Conservation (phyloP, 92 coral and sea anemone genomes). For the Metridium senile region DNA sequence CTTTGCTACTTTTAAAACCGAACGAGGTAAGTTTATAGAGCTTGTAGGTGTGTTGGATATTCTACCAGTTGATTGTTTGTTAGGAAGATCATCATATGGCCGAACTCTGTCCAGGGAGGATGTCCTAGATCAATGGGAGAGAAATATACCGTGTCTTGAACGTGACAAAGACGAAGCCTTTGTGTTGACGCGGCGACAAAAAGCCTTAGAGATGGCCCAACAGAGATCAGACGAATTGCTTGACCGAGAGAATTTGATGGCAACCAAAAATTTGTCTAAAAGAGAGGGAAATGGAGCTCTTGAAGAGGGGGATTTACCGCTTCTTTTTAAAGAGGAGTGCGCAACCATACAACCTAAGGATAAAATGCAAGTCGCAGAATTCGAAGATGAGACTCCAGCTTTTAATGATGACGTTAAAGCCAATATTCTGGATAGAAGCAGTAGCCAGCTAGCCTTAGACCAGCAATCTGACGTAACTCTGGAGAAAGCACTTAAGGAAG, state of each 20-base stretch:
- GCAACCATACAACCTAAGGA: too few relatives aligned
- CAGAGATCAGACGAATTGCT: constrained; percentile 42
- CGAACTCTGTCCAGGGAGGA: constrained; percentile 21
- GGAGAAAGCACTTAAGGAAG: constrained; percentile 3
- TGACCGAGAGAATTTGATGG: constrained; percentile 50
- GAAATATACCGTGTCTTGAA: too few relatives aligned
- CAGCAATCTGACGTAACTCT: constrained; percentile 39
- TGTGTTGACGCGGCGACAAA: constrained; percentile 23
- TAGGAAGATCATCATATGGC: constrained; percentile 56
- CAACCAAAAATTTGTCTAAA: constrained; percentile 37
- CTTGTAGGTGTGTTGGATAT: constrained; percentile 31
- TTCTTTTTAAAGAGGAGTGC: too few relatives aligned
- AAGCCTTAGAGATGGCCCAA: constrained; percentile 47
- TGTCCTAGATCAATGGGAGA: constrained; percentile 18
- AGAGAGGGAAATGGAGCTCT: neutral
- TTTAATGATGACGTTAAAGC: too few relatives aligned
- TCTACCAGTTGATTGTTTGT: constrained; percentile 52
- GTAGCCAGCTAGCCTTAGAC: constrained; percentile 23
- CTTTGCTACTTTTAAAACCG: constrained; percentile 19
- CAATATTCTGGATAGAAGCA: constrained; percentile 44
- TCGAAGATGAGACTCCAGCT: too few relatives aligned
- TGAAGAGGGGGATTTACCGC: too few relatives aligned
- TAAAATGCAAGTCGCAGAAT: too few relatives aligned
- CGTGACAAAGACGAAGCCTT: constrained; percentile 21
- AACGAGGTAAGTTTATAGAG: constrained; percentile 23